Evolutionary conservation across 2,797 vertebrate species (phyloP), one percentile per base, ranked within the genome.

Genomic region (Tapirus indicus): DNA sequence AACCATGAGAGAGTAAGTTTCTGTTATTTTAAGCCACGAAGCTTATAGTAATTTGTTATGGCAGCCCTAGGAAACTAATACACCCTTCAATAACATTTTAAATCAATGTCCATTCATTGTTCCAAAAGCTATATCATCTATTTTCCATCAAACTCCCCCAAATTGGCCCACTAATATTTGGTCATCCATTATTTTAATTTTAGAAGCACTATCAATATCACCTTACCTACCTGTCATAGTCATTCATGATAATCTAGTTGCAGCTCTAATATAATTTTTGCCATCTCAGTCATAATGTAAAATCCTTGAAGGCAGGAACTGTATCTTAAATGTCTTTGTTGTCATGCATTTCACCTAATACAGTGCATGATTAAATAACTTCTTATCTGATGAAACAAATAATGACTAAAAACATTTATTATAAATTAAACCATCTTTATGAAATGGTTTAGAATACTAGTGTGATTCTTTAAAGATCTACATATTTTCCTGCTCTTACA

Each of bases 141-240:
- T 84, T 91, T 83, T 44, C 35, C 38, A 82, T 32, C 56, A 93
- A 85, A 77, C 18, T 60, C 2, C 52, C 49, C 12, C 74, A 35
- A 93, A 79, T 20, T 88, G n/a, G 38, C 44, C 41, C 72, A 93
- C 71, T 95, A 91, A 58, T 68, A 96, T 85, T 27, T 84, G 25
- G 17, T 85, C 16, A 88, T 32, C 32, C 21, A 32, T 23, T 79
- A 86, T 47, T 91, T 64, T 49, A 79, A 29, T 85, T 92, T 94
- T 85, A 56, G 80, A 86, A 93, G 47, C 41, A 84, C 25, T 29
- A 47, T 68, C 35, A 66, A 66, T 20, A 82, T 74, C 27, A 83
- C 18, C 32, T 71, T 95, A 75, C 23, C 44, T 84, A 80, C 12
- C 38, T 27, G 11, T 7, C 89, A 12, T 7, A 87, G 47, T 54